Evolutionary conservation across 2,113 vertebrate genomes (phyloP).

Genomic region (Gymnogyps californianus): DNA sequence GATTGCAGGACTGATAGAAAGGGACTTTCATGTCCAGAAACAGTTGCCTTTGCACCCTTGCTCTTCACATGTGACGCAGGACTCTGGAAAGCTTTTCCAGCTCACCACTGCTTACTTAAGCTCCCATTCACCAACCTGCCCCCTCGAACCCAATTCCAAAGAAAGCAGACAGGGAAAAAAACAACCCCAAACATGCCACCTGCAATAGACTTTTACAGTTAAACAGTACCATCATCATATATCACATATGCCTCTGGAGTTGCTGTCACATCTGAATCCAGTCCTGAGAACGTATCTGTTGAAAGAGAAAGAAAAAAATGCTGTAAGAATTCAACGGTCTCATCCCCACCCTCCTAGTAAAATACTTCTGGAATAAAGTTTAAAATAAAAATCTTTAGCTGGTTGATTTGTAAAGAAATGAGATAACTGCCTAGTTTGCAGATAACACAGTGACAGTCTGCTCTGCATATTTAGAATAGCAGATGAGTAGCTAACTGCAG

Average conservation of each 20-base stretch:
- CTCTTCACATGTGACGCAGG: not conserved
- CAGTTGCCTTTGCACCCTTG: not conserved
- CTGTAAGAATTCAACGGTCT: not conserved
- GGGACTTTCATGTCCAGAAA: not conserved
- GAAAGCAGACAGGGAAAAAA: not conserved
- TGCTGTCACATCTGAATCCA: conserved; percentile 75
- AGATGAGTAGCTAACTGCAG: not conserved
- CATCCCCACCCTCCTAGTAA: not conserved
- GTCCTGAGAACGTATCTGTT: conserved; percentile 84
- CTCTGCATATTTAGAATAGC: not conserved
- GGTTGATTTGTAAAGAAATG: not conserved
- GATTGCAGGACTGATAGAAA: not conserved
- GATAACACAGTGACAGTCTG: not conserved
- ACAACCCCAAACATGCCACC: not conserved
- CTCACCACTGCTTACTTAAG: not conserved
- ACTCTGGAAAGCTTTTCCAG: not conserved
- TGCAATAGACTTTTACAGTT: not conserved
- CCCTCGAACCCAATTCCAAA: not conserved
- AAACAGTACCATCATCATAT: conserved; percentile 82
- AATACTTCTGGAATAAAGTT: not conserved
- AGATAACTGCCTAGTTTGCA: not conserved
- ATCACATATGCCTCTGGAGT: conserved; percentile 73
- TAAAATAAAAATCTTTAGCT: not conserved
- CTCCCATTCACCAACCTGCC: not conserved
- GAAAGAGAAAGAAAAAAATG: conserved; percentile 53